Conservation (phyloP, 2,797 vertebrate species). For the Takifugu ocellatus region DNA sequence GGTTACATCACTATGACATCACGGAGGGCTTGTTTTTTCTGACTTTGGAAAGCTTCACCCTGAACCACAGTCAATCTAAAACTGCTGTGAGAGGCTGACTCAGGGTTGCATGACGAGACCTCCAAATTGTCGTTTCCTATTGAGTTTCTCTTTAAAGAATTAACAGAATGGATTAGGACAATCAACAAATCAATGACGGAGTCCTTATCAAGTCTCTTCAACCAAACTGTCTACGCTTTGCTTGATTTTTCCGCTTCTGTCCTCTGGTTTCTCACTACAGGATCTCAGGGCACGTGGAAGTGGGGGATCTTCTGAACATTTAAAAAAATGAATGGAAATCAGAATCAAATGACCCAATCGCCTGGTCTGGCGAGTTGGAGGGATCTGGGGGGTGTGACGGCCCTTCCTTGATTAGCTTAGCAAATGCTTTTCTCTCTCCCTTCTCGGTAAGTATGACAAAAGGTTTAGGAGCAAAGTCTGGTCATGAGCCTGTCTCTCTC, state of each 20-base stretch:
- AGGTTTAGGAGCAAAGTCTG: conserved; percentile 48
- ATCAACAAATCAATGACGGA: neutral
- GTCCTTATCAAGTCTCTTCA: neutral
- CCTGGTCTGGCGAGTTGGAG: conserved; percentile 34
- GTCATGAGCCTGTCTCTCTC: conserved; percentile 64
- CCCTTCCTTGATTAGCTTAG: conserved; percentile 37
- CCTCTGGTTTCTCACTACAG: conserved; percentile 9
- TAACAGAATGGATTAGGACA: neutral
- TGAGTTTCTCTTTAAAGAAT: neutral
- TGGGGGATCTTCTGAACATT: conserved; percentile 24
- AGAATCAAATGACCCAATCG: conserved; percentile 45
- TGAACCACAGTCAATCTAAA: neutral
- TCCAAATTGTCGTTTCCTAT: neutral
- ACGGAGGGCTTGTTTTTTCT: neutral
- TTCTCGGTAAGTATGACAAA: conserved; percentile 51
- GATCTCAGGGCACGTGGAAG: conserved; percentile 15
- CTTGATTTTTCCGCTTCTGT: neutral
- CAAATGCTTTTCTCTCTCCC: conserved; percentile 28
- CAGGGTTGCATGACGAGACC: neutral
- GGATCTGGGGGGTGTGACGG: conserved; percentile 39
- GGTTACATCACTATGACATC: too few species aligned
- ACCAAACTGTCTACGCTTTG: neutral
- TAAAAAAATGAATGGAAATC: conserved; percentile 47
- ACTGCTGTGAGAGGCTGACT: neutral
- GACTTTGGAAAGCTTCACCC: neutral